A percentile compares a stretch with the other conserved stretches of the same genome.
Evolutionary conservation across 1,140 invertebrate species (phyloP).

Genomic region (Atta cephalotes): DNA sequence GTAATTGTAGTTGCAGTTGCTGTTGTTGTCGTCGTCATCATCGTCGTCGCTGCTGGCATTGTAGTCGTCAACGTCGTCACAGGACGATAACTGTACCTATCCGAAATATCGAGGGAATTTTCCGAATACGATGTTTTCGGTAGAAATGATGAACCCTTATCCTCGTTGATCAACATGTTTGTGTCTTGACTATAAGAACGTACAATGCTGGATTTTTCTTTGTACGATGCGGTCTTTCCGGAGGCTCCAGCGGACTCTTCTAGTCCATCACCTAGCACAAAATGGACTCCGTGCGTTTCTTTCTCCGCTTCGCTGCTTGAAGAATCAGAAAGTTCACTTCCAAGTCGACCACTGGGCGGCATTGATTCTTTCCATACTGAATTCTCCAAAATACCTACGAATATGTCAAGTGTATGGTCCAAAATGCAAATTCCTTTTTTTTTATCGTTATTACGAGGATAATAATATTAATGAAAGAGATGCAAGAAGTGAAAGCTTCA

Average conservation of each 20-base stretch:
- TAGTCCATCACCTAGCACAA: slow-evolving; percentile 80
- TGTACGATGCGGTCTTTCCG: slow-evolving; percentile 7
- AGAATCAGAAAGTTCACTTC: slow-evolving; percentile 76
- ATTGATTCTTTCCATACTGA: slow-evolving; percentile 84
- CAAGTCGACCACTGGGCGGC: slow-evolving; percentile 73
- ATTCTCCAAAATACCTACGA: slow-evolving; percentile 81
- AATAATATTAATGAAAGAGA: not conserved
- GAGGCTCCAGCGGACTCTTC: slow-evolving; percentile 49
- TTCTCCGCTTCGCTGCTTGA: slow-evolving; percentile 85
- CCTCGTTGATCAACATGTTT: slow-evolving; percentile 78
- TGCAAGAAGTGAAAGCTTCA: not conserved
- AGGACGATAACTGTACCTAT: slow-evolving; percentile 30
- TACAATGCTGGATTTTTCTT: slow-evolving; percentile 62
- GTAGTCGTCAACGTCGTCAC: not conserved
- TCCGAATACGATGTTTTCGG: slow-evolving; percentile 86
- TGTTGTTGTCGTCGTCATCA: slow-evolving; percentile 33
- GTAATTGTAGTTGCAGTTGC: slow-evolving; percentile 41
- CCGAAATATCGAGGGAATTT: slow-evolving; percentile 81
- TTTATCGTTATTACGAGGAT: not conserved
- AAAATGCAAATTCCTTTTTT: slow-evolving; percentile 27
- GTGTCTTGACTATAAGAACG: slow-evolving; percentile 84
- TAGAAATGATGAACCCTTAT: slow-evolving; percentile 77
- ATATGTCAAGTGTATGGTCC: slow-evolving; percentile 67
- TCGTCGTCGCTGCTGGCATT: slow-evolving; percentile 15
- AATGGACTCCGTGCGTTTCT: slow-evolving; percentile 83